Conservation (phyloP, 2,888 invertebrate species). For the Itoplectis maculator region DNA sequence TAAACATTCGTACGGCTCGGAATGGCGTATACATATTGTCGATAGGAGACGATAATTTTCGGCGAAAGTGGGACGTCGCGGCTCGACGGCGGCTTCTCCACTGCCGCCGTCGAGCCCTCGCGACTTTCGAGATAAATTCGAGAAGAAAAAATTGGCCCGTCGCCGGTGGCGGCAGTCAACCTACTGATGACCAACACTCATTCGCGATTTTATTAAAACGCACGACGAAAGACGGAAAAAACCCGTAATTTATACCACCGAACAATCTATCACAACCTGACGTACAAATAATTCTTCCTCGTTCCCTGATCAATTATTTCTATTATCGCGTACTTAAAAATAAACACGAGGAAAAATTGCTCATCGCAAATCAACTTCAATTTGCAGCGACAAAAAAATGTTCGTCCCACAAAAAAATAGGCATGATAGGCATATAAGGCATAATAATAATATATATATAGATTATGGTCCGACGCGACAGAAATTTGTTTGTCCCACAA, state of each 20-base stretch:
- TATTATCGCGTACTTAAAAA: too few relatives aligned
- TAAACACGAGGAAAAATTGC: too few relatives aligned
- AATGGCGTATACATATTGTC: slow-evolving; percentile 38
- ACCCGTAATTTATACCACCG: neutral
- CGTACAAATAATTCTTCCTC: neutral
- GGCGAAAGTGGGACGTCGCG: slow-evolving; percentile 64
- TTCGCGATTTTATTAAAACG: slow-evolving; percentile 35
- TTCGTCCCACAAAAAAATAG: too few relatives aligned
- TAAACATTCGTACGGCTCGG: slow-evolving; percentile 25
- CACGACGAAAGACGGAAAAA: slow-evolving; percentile 1
- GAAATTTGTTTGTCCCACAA: too few relatives aligned
- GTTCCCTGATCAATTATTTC: too few relatives aligned
- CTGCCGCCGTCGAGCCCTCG: neutral
- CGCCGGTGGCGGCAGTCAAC: slow-evolving; percentile 55
- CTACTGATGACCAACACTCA: slow-evolving; percentile 22
- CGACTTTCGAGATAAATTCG: slow-evolving; percentile 58
- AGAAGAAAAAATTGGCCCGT: slow-evolving; percentile 44
- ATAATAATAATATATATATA: too few relatives aligned
- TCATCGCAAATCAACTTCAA: too few relatives aligned
- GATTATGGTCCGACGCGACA: too few relatives aligned
- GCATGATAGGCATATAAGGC: too few relatives aligned
- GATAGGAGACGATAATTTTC: slow-evolving; percentile 60
- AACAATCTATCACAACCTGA: neutral
- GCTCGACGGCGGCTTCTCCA: neutral
- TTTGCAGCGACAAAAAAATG: too few relatives aligned